Base-by-base conservation (phyloP, 2,797 vertebrate species). In the Podarcis siculus region DNA sequence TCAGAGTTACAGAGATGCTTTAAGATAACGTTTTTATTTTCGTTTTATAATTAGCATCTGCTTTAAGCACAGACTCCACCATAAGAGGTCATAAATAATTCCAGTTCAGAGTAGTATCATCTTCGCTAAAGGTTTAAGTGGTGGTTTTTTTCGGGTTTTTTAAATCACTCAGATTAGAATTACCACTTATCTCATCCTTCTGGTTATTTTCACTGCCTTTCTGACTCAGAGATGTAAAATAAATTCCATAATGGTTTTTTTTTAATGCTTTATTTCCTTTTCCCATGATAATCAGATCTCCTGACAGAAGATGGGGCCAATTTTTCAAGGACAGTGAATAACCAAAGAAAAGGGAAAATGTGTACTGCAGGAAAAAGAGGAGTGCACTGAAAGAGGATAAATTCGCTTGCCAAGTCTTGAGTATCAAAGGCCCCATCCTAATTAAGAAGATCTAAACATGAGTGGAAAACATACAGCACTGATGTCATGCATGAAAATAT, bases 291-390 rank as follows among this genome's bases (percentile, higher is more conserved):
- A 95, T 94, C 94, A 93, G 93, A 94, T 95, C 94, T 93, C 93
- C 91, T 95, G 90, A 95, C 91, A 93, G 91, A 95, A 95, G 94
- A 95, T 1, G 89, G 93, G 92, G 93, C 93, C 95, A 96, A 91
- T 95, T 95, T 95, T 95, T 95, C 94, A 95, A 95, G 95, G 95
- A 95, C 93, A 95, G 92, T 95, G 95, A 96, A 95, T 95, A 95
- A 95, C 93, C 94, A 93, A 83, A 85, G 49, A 15, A 55, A 55
- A 85, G 93, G 82, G 73, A 81, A 87, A 94, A 79, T 78, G 86
- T 0, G 0, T 32, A 0, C 89, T 93, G 83, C 80, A 91, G 86
- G 79, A 93, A 87, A 32, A 94, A 92, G 91, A 95, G 92, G 91
- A 95, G 92, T 94, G 88, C 90, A 90, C 91, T 90, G 88, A 94